Percentiles rank a stretch among this genome's conserved stretches.
Evolutionary conservation across 2,888 invertebrate genomes (phyloP).

Genomic region (Elegia similella): DNA sequence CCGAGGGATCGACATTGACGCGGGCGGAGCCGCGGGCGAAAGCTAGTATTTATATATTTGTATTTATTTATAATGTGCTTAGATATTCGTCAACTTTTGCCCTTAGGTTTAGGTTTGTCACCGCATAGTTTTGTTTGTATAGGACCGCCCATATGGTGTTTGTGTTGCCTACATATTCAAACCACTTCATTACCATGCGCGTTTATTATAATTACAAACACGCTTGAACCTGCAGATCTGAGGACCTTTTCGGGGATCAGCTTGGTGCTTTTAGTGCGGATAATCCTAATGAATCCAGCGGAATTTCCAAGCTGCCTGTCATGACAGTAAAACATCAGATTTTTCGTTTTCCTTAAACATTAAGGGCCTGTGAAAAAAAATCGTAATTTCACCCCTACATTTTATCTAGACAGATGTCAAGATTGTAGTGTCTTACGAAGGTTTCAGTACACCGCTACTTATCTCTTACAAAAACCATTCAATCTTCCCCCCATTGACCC

Average conservation of each 20-base stretch:
- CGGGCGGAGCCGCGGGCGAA: too few species aligned
- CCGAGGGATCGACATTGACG: too few species aligned
- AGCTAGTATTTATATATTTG: too few species aligned
- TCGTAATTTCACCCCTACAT: too few species aligned
- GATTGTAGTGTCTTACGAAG: too few species aligned
- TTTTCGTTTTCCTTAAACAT: background rate
- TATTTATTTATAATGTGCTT: too few species aligned
- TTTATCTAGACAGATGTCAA: too few species aligned
- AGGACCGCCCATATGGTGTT: background rate
- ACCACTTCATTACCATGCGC: background rate
- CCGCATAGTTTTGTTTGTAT: conserved; percentile 2
- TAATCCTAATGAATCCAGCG: conserved; percentile 3
- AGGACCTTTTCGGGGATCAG: background rate
- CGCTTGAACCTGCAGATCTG: background rate
- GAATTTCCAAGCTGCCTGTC: background rate
- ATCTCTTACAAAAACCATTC: too few species aligned
- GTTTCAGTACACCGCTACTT: too few species aligned
- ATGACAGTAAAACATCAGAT: background rate
- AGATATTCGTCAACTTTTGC: background rate
- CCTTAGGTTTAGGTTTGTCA: background rate
- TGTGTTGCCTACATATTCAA: background rate
- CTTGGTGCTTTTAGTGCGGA: background rate
- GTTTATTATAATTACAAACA: background rate
- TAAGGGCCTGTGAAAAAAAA: too few species aligned
- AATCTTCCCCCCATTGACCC: too few species aligned